Conservation (phyloP, 2,113 vertebrate genomes). For the Oenanthe melanoleuca region DNA sequence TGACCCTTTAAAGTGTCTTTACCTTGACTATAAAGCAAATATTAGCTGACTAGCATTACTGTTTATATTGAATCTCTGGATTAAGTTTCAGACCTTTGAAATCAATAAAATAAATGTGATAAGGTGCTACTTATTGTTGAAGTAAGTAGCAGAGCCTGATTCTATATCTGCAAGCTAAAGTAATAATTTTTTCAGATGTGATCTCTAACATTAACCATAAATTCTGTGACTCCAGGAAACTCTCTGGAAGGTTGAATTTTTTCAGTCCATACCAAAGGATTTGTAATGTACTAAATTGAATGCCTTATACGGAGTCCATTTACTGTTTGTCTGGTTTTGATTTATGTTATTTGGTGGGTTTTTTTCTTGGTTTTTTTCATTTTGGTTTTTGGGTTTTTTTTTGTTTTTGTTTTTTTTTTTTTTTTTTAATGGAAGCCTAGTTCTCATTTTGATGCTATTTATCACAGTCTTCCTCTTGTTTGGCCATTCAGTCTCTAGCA, state of each 20-base stretch:
- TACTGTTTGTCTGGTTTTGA: not conserved
- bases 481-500: not conserved
- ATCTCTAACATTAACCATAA: not conserved
- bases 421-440: not conserved
- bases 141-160: not conserved
- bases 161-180: not conserved
- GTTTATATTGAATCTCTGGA: not conserved
- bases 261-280: not conserved
- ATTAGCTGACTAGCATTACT: not conserved
- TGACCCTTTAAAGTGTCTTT: not conserved
- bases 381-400: too few relatives aligned
- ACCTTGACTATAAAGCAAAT: not conserved
- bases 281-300: not conserved
- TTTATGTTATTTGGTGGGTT: not conserved
- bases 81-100: not conserved
- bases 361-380: not conserved
- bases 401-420: not conserved
- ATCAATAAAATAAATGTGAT: not conserved
- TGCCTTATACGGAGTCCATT: accelerated
- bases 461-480: not conserved
- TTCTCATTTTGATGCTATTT: not conserved
- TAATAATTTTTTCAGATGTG: not conserved
- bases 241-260: not conserved
- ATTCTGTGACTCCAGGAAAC: not conserved
- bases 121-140: not conserved